Conservation (phyloP, 2,113 vertebrate species). For the Pelecanoides urinatrix region DNA sequence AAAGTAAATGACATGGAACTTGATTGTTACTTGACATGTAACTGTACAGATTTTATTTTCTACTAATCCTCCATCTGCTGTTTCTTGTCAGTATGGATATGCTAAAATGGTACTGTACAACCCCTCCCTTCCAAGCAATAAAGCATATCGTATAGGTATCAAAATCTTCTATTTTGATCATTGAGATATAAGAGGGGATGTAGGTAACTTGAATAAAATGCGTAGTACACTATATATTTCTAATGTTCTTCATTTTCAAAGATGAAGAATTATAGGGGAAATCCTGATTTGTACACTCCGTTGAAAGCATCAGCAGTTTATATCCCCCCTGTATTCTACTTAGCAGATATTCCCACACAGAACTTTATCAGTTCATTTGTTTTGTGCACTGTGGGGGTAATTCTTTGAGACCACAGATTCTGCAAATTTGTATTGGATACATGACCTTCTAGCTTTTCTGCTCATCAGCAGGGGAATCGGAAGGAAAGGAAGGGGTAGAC, state of each 20-base stretch:
- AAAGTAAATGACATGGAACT: constrained; percentile 12
- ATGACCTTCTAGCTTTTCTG: not conserved
- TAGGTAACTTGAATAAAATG: not conserved
- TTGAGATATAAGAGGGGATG: not conserved
- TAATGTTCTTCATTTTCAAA: not conserved
- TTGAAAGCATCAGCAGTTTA: not conserved
- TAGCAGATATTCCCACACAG: not conserved
- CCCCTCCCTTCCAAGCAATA: not conserved
- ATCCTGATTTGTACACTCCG: not conserved
- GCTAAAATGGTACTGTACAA: constrained; percentile 5
- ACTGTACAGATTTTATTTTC: constrained; percentile 42
- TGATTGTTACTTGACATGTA: constrained; percentile 8
- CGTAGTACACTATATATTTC: not conserved
- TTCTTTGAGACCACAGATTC: not conserved
- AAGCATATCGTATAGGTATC: not conserved
- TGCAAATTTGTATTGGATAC: not conserved
- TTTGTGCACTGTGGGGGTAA: not conserved
- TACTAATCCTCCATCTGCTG: constrained; percentile 42
- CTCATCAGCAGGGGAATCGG: not conserved
- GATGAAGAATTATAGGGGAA: not conserved
- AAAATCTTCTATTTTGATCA: not conserved
- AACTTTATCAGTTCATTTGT: not conserved
- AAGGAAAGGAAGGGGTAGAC: not conserved
- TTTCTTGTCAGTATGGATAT: not conserved
- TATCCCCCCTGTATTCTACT: not conserved